Conservation (phyloP, 2,113 vertebrate genomes). For the Gulo gulo region DNA sequence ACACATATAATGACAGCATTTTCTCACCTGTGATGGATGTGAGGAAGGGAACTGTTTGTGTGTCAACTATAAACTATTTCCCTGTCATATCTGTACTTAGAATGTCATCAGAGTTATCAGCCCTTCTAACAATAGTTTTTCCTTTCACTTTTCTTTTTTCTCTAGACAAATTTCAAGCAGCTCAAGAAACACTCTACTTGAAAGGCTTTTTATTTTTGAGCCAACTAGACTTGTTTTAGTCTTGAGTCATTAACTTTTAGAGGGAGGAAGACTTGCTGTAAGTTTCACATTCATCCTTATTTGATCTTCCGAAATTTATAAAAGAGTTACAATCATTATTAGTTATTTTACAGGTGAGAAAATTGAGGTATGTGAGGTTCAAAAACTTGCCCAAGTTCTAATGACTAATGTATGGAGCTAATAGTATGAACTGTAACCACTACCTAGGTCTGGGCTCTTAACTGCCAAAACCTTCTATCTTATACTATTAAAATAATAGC, state of each 20-base stretch:
- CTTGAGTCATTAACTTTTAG: background rate
- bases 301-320: background rate
- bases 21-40: background rate
- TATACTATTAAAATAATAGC: background rate
- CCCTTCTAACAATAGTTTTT: background rate
- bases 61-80: background rate
- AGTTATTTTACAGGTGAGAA: background rate
- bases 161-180: conserved; percentile 29
- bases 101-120: background rate
- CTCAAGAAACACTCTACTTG: background rate
- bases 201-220: conserved; percentile 2
- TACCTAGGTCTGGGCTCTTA: background rate
- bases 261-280: background rate
- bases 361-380: background rate
- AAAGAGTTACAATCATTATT: background rate
- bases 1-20: background rate
- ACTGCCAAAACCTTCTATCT: background rate
- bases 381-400: background rate
- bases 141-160: conserved; percentile 14
- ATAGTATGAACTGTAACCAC: background rate
- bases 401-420: background rate
- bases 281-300: background rate
- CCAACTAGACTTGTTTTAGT: background rate
- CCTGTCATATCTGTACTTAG: background rate
- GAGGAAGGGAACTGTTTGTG: background rate